Conservation (phyloP, 2,888 invertebrate species). For the Meta bourneti region DNA sequence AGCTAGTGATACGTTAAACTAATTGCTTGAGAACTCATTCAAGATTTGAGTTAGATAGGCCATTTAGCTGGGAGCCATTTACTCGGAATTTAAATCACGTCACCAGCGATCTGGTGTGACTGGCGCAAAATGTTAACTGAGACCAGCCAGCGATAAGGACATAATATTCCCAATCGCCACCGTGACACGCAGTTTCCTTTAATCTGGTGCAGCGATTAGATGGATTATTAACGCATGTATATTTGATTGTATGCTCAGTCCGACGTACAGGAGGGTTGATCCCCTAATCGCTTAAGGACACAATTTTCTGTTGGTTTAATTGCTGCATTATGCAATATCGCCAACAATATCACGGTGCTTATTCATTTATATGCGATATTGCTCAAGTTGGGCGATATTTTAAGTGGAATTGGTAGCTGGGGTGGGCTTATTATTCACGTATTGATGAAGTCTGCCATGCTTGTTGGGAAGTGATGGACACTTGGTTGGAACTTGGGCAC, state of each 20-base stretch:
- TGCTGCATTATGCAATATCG: neutral
- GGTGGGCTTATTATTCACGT: too few species aligned
- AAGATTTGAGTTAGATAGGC: conserved; percentile 36
- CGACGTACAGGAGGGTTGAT: conserved; percentile 1
- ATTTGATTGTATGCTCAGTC: conserved; percentile 30
- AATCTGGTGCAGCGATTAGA: conserved; percentile 33
- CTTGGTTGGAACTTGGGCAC: too few species aligned
- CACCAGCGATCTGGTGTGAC: conserved; percentile 8
- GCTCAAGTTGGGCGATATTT: neutral
- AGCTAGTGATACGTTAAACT: conserved; percentile 11
- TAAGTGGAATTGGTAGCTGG: too few species aligned
- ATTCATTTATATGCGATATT: neutral
- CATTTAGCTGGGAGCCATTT: neutral
- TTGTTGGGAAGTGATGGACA: too few species aligned
- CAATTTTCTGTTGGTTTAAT: conserved; percentile 8
- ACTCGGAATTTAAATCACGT: conserved; percentile 34
- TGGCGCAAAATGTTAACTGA: conserved; percentile 38
- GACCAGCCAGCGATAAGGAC: conserved; percentile 23
- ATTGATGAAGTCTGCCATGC: too few species aligned
- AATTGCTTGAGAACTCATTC: conserved; percentile 22
- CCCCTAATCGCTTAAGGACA: conserved; percentile 12
- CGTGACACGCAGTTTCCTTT: conserved; percentile 51
- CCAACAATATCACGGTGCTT: neutral
- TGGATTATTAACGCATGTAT: conserved; percentile 32
- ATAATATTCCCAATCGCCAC: conserved; percentile 32